A percentile compares a stretch with the other conserved stretches of the same genome.
These are phyloP conservation scores for Pseudomugil tenellus DNA, from an alignment of 2,797 vertebrate genomes.

Conservation along the genomic window DNA sequence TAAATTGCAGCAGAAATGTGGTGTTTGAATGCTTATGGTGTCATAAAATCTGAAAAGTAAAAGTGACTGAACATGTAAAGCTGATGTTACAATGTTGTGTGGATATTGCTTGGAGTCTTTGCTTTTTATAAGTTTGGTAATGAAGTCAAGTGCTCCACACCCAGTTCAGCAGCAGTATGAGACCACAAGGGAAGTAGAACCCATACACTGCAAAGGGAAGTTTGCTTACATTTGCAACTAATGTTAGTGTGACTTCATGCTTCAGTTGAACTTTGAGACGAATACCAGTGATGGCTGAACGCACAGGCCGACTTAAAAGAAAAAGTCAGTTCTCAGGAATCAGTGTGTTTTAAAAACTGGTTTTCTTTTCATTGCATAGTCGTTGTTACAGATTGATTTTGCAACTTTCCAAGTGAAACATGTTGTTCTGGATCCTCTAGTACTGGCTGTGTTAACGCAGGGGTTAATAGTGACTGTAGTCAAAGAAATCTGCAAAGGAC, in stretches of 20 bases:
- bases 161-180: constrained; percentile 59
- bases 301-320: constrained; percentile 6
- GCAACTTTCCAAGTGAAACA: constrained; percentile 12
- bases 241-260: constrained; percentile 33
- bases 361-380: constrained; percentile 21
- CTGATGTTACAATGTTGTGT: constrained; percentile 37
- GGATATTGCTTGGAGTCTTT: constrained; percentile 40
- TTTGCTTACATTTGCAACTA: constrained; percentile 40
- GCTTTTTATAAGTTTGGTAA: constrained; percentile 56
- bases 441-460: constrained; percentile 23
- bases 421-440: constrained; percentile 17
- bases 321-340: constrained; percentile 11
- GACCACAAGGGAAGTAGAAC: constrained; percentile 72
- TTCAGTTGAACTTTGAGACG: constrained; percentile 15
- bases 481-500: constrained; percentile 47
- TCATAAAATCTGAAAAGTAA: constrained; percentile 18
- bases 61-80: constrained; percentile 3
- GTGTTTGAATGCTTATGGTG: constrained; percentile 2
- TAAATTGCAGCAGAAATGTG: constrained; percentile 20
- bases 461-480: constrained; percentile 45
- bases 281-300: constrained; percentile 10
- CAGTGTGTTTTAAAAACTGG: constrained; percentile 11
- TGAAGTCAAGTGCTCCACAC: constrained; percentile 56
- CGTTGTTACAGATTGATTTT: constrained; percentile 19
- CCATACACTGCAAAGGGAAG: constrained; percentile 63